A percentile compares a stretch with the other conserved stretches of the same genome.
Conservation (phyloP, 2,888 invertebrate species). For the Cynaeus angustus region DNA sequence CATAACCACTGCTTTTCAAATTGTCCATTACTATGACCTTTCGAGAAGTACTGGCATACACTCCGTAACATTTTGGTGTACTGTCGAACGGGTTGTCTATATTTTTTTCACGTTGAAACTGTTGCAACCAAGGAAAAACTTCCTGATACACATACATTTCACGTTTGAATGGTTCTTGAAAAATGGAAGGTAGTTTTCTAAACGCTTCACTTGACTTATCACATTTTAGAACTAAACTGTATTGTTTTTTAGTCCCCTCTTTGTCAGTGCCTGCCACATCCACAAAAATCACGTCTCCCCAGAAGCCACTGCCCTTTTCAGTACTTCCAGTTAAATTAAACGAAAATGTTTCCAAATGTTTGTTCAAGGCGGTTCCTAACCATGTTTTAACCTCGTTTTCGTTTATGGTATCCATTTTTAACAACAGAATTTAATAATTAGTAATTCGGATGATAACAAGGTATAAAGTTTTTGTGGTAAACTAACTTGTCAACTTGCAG, state of each 20-base stretch:
- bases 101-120: conserved; percentile 19
- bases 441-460: no score
- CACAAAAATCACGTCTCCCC: conserved; percentile 38
- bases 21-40: conserved; percentile 58
- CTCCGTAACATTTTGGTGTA: conserved; percentile 27
- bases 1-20: conserved; percentile 55
- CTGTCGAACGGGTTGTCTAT: conserved; percentile 19
- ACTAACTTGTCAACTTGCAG: no score
- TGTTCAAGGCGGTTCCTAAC: conserved; percentile 2
- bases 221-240: conserved; percentile 42
- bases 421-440: no score
- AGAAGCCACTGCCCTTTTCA: conserved; percentile 1
- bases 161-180: neutral
- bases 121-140: conserved; percentile 21
- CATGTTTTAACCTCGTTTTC: conserved; percentile 6
- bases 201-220: conserved; percentile 17
- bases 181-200: neutral
- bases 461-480: no score
- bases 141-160: conserved; percentile 19
- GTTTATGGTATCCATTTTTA: neutral
- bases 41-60: conserved; percentile 18
- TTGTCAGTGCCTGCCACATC: neutral
- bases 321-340: conserved; percentile 7
- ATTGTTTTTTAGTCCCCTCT: conserved; percentile 11
- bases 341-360: conserved; percentile 2